A percentile compares a stretch with the other conserved stretches of the same genome.
Conservation (phyloP, 2,888 invertebrate species). For the Sphaerophoria taeniata region DNA sequence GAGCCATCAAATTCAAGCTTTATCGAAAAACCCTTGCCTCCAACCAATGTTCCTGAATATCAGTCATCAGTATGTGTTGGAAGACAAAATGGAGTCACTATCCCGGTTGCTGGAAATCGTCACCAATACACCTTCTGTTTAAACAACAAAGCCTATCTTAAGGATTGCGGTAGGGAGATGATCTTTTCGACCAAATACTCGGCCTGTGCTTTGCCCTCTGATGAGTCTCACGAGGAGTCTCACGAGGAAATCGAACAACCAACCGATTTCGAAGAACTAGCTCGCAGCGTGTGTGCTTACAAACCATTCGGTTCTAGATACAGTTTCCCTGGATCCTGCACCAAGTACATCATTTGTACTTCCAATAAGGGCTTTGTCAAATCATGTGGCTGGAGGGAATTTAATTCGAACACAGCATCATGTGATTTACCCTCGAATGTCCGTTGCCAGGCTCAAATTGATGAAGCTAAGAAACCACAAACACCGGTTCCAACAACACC, state of each 20-base stretch:
- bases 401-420: constrained; percentile 10
- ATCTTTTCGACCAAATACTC: constrained; percentile 13
- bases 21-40: background rate
- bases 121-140: constrained; percentile 9
- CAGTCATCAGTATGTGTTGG: constrained; percentile 6
- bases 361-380: constrained; percentile 14
- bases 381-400: constrained; percentile 20
- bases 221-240: background rate
- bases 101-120: background rate
- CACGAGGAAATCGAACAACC: background rate
- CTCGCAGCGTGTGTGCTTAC: background rate
- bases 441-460: background rate
- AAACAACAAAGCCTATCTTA: constrained; percentile 18
- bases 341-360: constrained; percentile 6
- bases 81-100: background rate
- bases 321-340: background rate
- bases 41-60: background rate
- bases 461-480: background rate
- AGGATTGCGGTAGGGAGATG: constrained; percentile 20
- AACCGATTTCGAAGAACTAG: background rate
- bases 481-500: background rate
- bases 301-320: background rate
- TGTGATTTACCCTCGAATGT: constrained; percentile 21
- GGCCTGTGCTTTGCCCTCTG: background rate
- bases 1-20: background rate